Evolutionary conservation across 2,113 vertebrate species (phyloP).

Genomic region (Phocoena sinus): DNA sequence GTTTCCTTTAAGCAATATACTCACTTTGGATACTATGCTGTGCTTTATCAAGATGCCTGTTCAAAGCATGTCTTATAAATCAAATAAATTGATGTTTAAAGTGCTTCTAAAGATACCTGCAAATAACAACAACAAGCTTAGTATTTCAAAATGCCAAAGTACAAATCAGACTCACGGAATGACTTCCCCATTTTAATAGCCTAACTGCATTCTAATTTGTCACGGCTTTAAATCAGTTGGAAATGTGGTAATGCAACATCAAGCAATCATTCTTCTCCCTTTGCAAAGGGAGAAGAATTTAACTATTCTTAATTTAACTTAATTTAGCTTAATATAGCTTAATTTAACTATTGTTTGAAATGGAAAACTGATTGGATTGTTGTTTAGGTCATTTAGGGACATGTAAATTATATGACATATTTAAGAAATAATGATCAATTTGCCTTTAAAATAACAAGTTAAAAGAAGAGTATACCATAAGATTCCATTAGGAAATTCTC

Average conservation of each 20-base stretch:
- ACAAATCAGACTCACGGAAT: not conserved
- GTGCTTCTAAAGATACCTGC: conserved; percentile 20
- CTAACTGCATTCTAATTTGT: not conserved
- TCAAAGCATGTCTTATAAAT: conserved; percentile 36
- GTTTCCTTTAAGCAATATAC: not conserved
- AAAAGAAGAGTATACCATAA: not conserved
- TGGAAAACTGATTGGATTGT: conserved; percentile 9
- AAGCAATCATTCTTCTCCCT: not conserved
- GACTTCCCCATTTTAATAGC: conserved; percentile 5
- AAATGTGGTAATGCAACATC: conserved; percentile 5
- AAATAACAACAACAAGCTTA: not conserved
- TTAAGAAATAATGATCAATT: conserved; percentile 25
- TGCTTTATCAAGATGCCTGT: conserved; percentile 33
- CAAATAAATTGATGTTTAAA: conserved; percentile 6
- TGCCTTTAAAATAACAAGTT: conserved; percentile 37
- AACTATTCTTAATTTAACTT: too few relatives aligned
- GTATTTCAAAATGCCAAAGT: not conserved
- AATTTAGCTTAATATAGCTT: not conserved
- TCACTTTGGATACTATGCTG: not conserved
- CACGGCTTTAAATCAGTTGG: not conserved
- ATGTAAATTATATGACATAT: not conserved
- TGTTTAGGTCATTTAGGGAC: not conserved
- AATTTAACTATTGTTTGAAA: conserved; percentile 20
- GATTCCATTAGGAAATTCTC: conserved; percentile 11
- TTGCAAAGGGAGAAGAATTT: not conserved